Evolutionary conservation across 2,797 vertebrate genomes (phyloP).

Genomic region (Remorina albescens): DNA sequence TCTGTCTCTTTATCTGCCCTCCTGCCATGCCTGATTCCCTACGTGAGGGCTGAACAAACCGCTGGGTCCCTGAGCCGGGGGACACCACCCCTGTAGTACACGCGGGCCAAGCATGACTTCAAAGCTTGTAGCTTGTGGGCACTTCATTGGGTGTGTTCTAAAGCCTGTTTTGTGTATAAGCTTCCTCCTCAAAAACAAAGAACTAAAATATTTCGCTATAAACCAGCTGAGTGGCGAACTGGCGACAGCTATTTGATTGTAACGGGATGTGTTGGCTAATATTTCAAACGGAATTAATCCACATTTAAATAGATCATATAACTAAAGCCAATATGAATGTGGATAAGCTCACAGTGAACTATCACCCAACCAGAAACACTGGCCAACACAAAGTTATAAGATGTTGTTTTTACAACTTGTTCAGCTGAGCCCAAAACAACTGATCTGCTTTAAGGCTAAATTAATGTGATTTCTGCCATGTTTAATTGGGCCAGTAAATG

Average conservation of each 20-base stretch:
- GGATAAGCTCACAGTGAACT: neutral
- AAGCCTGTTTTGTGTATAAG: conserved; percentile 5
- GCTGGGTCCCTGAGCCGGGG: conserved; percentile 18
- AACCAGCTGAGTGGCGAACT: conserved; percentile 10
- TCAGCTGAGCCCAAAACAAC: neutral
- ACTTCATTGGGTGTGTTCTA: conserved; percentile 22
- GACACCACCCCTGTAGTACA: conserved; percentile 30
- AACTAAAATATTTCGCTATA: neutral
- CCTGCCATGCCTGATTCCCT: conserved; percentile 40
- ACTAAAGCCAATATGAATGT: neutral
- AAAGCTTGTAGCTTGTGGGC: conserved; percentile 26
- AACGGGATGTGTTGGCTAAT: neutral
- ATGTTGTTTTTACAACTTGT: neutral
- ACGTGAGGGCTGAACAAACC: conserved; percentile 42
- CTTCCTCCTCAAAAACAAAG: neutral
- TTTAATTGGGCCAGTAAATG: neutral
- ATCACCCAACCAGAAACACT: neutral
- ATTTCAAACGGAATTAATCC: neutral
- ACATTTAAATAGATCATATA: neutral
- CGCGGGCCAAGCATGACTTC: conserved; percentile 48
- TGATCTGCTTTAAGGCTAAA: neutral
- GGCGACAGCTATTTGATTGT: conserved; percentile 2
- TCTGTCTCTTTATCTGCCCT: conserved; percentile 12
- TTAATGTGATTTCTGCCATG: neutral
- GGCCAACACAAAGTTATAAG: neutral